Conservation (phyloP, 2,113 vertebrate species). For the Pedionomus torquatus region DNA sequence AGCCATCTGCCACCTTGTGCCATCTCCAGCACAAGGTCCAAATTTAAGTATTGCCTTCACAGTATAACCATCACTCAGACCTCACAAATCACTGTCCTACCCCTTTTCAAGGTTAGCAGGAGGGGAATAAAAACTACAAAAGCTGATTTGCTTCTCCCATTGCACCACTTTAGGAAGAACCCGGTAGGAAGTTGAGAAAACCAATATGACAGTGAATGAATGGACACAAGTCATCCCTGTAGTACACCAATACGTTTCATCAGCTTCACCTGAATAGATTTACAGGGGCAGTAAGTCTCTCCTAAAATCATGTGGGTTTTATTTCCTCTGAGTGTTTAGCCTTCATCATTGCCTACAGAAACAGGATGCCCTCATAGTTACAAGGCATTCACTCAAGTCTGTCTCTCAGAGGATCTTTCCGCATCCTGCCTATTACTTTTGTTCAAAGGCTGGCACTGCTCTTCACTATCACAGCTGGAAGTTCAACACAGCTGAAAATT, state of each 20-base stretch:
- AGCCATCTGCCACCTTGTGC: background rate
- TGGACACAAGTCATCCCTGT: background rate
- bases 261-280: background rate
- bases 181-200: background rate
- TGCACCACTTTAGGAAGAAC: background rate
- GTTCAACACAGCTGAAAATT: background rate
- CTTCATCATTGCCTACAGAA: background rate
- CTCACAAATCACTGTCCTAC: background rate
- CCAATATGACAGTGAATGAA: background rate
- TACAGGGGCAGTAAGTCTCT: background rate
- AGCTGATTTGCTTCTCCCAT: background rate
- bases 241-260: accelerated
- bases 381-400: background rate
- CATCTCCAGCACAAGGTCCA: background rate
- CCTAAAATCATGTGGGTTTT: background rate
- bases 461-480: background rate
- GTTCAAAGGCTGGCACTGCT: background rate
- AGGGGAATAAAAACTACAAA: background rate
- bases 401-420: background rate
- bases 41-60: background rate
- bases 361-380: background rate
- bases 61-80: background rate
- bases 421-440: background rate
- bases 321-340: background rate
- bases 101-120: background rate